A percentile compares a stretch with the other conserved stretches of the same genome.
phyloP scores from a whole-genome alignment of 92 coral and sea anemone genomes.

The Umimayanthus chanpuru region DNA sequence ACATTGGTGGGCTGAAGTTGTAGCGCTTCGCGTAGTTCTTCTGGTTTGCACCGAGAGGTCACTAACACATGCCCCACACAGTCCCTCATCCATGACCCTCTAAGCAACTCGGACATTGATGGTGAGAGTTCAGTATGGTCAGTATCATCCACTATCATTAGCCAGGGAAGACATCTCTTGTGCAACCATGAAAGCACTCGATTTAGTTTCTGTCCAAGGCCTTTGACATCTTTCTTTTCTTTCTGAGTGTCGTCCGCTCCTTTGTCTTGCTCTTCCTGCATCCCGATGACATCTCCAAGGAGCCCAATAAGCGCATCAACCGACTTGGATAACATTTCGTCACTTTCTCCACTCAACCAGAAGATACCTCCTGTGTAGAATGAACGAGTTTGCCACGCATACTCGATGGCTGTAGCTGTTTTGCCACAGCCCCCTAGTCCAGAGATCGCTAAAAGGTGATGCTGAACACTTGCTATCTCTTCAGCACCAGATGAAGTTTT shows the following conservation, averaged over 20 bases:
- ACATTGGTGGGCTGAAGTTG: background rate
- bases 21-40: conserved; percentile 8
- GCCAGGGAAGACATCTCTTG: conserved; percentile 13
- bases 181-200: conserved; percentile 15
- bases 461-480: too few relatives aligned
- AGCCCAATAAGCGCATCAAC: background rate
- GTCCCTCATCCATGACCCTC: conserved; percentile 27
- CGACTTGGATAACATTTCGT: conserved; percentile 32
- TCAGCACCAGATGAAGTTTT: too few relatives aligned
- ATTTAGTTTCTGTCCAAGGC: background rate
- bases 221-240: background rate
- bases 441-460: too few relatives aligned
- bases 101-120: conserved; percentile 13
- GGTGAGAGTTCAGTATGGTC: conserved; percentile 26
- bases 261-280: background rate
- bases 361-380: conserved; percentile 56
- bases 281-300: background rate
- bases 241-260: too few relatives aligned
- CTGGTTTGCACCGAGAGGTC: conserved; percentile 33
- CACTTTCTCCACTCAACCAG: conserved; percentile 65
- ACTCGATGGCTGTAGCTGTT: too few relatives aligned
- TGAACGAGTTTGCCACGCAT: conserved; percentile 37
- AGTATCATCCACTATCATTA: conserved; percentile 12
- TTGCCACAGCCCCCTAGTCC: too few relatives aligned
- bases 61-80: background rate